Percentiles rank a stretch among this genome's conserved stretches.
These are phyloP conservation scores for Cirrhinus mrigala DNA, from an alignment of 2,797 vertebrate species.

Conservation along the genomic window DNA sequence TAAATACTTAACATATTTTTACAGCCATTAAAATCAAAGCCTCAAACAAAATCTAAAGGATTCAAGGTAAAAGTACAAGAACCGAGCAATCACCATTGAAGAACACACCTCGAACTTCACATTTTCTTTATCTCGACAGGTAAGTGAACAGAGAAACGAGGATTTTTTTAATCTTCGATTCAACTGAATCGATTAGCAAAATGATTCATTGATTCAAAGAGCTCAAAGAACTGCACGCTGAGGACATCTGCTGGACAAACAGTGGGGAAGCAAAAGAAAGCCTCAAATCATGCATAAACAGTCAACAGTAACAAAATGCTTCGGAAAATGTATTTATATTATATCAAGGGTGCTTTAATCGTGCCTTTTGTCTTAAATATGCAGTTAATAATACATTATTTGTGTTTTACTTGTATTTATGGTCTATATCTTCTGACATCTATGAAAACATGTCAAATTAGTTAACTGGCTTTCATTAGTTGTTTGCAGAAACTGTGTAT, in stretches of 20 bases:
- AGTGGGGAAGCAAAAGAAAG: neutral
- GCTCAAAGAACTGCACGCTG: neutral
- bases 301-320: neutral
- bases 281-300: neutral
- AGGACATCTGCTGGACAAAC: conserved; percentile 18
- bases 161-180: neutral
- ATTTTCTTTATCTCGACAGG: neutral
- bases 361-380: neutral
- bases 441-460: neutral
- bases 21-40: neutral
- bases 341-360: neutral
- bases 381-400: neutral
- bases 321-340: too few species aligned
- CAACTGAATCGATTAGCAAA: neutral
- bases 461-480: neutral
- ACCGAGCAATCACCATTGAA: neutral
- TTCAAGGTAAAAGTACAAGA: neutral
- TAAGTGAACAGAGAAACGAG: neutral
- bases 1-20: too few species aligned
- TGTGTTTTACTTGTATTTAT: neutral
- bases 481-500: neutral
- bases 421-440: neutral
- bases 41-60: neutral
- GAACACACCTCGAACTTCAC: neutral
- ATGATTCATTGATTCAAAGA: neutral